A percentile compares a stretch with the other conserved stretches of the same genome.
phyloP scores from a whole-genome alignment of 2,113 vertebrate species.

The Leptodactylus fuscus region DNA sequence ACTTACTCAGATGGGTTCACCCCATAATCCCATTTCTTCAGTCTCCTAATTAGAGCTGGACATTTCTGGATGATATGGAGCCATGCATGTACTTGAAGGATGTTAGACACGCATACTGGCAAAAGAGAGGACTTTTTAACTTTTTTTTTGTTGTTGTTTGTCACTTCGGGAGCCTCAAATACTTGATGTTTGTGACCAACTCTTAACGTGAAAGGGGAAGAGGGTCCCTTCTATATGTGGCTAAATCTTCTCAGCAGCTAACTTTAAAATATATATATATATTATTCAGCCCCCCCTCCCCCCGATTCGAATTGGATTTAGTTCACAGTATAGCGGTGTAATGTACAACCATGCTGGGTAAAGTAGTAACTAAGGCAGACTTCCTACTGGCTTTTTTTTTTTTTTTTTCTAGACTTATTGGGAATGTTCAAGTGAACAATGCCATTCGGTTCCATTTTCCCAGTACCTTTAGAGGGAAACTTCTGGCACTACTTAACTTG shows the following conservation, averaged over 20 bases:
- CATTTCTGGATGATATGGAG: conserved; percentile 72
- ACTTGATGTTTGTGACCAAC: conserved; percentile 97
- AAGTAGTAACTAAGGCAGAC: conserved; percentile 53
- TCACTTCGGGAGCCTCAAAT: conserved; percentile 82
- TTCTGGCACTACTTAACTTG: conserved; percentile 58
- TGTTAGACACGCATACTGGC: conserved; percentile 78
- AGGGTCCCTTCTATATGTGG: conserved; percentile 52
- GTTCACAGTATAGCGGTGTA: conserved; percentile 81
- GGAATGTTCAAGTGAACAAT: background rate
- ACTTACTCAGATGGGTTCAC: conserved; percentile 98
- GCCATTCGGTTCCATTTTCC: background rate
- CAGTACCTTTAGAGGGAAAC: conserved; percentile 33
- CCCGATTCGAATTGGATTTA: conserved; percentile 66
- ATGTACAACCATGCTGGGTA: conserved; percentile 70
- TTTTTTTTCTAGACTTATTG: background rate
- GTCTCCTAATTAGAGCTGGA: conserved; percentile 84
- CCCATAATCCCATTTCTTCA: conserved; percentile 97
- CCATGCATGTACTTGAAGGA: conserved; percentile 93
- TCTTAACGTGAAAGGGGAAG: conserved; percentile 81
- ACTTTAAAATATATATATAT: too few relatives aligned
- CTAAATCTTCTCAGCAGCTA: conserved; percentile 38
- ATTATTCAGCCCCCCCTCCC: background rate
- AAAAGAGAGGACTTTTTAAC: conserved; percentile 65
- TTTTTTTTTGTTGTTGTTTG: conserved; percentile 52
- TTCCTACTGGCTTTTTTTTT: background rate